Evolutionary conservation across 2,797 vertebrate genomes (phyloP).

Genomic region (Macroramphosus scolopax): DNA sequence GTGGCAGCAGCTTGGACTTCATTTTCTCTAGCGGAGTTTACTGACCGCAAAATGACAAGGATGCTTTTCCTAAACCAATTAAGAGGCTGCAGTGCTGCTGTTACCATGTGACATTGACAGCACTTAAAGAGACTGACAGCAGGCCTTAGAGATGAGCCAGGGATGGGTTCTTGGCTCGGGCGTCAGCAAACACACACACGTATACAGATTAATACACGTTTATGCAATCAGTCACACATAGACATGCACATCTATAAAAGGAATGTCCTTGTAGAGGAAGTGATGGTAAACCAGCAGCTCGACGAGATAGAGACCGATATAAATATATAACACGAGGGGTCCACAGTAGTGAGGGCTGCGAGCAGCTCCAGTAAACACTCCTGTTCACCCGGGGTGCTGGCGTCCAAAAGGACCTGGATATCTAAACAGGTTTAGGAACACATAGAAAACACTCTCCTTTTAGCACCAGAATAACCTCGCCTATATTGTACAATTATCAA

Average conservation of each 20-base stretch:
- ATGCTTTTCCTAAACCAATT: conserved; percentile 77
- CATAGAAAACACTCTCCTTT: conserved; percentile 41
- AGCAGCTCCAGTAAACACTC: no score
- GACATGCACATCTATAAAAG: conserved; percentile 25
- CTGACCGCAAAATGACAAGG: conserved; percentile 77
- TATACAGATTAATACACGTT: not conserved
- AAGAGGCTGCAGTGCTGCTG: conserved; percentile 61
- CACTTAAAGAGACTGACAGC: conserved; percentile 66
- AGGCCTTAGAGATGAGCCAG: conserved; percentile 53
- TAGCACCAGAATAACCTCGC: conserved; percentile 50
- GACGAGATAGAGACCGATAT: no score
- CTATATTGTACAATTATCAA: conserved; percentile 59
- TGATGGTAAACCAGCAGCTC: no score
- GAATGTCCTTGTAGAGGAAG: conserved; percentile 19
- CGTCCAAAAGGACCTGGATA: conserved; percentile 41
- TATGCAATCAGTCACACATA: conserved; percentile 16
- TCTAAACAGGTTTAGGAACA: conserved; percentile 58
- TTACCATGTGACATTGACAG: conserved; percentile 72
- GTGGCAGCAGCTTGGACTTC: conserved; percentile 63
- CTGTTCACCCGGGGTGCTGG: no score
- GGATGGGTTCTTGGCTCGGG: conserved; percentile 49
- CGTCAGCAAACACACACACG: no score
- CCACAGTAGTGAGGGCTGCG: no score
- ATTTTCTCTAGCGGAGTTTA: conserved; percentile 68
- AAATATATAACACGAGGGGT: no score